Base-by-base conservation (phyloP, 2,113 vertebrate species). In the Pithys albifrons region DNA sequence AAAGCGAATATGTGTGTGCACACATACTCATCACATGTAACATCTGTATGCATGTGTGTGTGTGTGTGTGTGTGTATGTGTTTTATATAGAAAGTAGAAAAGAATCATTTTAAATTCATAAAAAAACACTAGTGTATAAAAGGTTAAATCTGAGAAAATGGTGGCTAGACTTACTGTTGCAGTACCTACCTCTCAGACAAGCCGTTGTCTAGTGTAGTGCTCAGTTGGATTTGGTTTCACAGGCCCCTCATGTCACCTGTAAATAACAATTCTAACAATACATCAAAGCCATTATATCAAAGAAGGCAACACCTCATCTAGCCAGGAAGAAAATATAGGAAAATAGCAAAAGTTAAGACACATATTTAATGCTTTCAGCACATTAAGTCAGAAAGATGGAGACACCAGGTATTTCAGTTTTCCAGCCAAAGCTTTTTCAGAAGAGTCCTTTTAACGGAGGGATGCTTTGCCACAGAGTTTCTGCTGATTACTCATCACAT, bases 1-100 rank as follows among this genome's bases (percentile, higher is more conserved):
- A 67, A 88, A 46, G 15, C 3, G 0, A 15, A 6, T 6, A 4
- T 65, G 24, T 2, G 1, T 48, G 8, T 25, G 41, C 31, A n/a
- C 1, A 1, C 19, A 22, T 8, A 5, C 0, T 1, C 2, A 2
- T 54, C 8, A 5, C 33, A 52, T 10, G 13, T 31, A 57, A 51
- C 5, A 7, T 41, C 31, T 45, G 14, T 46, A 45, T 35, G 24
- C 16, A 22, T 1, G 0, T 15, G 20, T 43, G 14, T 64, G 8
- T 49, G 54, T 55, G 14, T 9, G 13, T 64, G 14, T 9, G 9
- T 7, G 6, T 5, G 2, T 11, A 9, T 3, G 10, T 22, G 13
- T 33, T 78, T 70, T 51, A 52, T 6, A 28, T 12, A 80, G 29
- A 73, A 24, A 62, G 14, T 4, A 25, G 18, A 52, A 72, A 77